These are phyloP conservation scores for Rhodeus uyekii DNA, from an alignment of 2,797 vertebrate genomes.

Conservation along the genomic window DNA sequence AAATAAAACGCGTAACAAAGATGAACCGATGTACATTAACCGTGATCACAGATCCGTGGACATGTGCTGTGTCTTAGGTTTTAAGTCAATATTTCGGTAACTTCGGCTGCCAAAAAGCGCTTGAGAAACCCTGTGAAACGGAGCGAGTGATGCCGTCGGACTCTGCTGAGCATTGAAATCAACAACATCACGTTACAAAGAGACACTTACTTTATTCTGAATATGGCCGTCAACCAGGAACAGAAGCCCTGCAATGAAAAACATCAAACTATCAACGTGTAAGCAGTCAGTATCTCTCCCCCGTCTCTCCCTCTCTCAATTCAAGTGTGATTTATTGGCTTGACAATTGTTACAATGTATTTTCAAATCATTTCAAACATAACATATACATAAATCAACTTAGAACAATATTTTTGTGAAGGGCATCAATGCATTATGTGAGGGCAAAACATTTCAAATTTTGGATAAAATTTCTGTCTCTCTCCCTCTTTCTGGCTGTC, in stretches of 20 bases:
- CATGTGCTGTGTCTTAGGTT: background rate
- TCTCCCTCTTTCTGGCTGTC: too few relatives aligned
- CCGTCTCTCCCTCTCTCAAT: too few relatives aligned
- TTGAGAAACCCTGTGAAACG: background rate
- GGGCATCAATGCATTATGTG: too few relatives aligned
- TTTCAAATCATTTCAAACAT: too few relatives aligned
- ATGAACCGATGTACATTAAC: background rate
- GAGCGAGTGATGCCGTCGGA: background rate
- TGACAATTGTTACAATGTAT: too few relatives aligned
- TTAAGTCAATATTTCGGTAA: background rate
- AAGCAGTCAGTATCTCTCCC: too few relatives aligned
- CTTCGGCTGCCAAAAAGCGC: background rate
- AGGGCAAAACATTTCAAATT: too few relatives aligned
- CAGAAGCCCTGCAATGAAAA: constrained; percentile 86
- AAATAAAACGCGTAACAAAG: background rate
- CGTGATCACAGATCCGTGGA: background rate
- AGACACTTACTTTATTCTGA: constrained; percentile 96
- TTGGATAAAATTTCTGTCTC: too few relatives aligned
- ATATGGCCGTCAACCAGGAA: constrained; percentile 97
- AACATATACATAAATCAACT: too few relatives aligned
- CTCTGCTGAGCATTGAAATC: background rate
- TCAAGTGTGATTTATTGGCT: too few relatives aligned
- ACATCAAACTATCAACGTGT: constrained; percentile 4
- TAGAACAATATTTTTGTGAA: too few relatives aligned
- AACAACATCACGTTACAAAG: background rate